phyloP scores from a whole-genome alignment of 2,888 invertebrate species.

The Drosophila percnosoma region DNA sequence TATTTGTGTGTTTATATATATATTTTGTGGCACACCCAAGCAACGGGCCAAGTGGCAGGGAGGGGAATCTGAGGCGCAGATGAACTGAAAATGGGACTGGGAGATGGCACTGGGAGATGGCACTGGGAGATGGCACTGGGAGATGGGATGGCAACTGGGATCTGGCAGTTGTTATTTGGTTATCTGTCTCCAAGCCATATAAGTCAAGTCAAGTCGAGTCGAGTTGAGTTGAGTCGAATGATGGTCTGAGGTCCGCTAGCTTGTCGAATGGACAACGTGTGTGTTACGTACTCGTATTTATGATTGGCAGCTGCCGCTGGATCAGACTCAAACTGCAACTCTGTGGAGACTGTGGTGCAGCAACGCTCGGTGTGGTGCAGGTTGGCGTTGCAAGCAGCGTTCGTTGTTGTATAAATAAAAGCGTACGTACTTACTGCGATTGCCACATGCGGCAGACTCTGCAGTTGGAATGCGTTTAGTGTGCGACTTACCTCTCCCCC shows the following conservation, averaged over 20 bases:
- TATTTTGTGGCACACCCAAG: not conserved
- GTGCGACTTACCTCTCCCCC: slow-evolving; percentile 30
- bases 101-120: slow-evolving; percentile 11
- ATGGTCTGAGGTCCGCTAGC: slow-evolving; percentile 15
- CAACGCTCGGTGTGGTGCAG: not conserved
- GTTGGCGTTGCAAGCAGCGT: slow-evolving; percentile 62
- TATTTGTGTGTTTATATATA: not conserved
- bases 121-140: slow-evolving; percentile 1
- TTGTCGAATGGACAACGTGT: slow-evolving; percentile 60
- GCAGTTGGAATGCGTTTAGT: slow-evolving; percentile 75
- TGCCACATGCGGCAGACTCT: slow-evolving; percentile 57
- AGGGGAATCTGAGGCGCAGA: not conserved
- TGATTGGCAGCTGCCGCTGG: slow-evolving; percentile 67
- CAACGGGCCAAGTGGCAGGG: not conserved
- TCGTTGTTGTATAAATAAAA: slow-evolving; percentile 72
- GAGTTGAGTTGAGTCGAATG: slow-evolving; percentile 14
- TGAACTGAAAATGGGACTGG: slow-evolving; percentile 49
- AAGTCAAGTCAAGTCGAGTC: slow-evolving; percentile 35
- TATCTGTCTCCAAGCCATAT: slow-evolving; percentile 76
- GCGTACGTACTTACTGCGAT: slow-evolving; percentile 64
- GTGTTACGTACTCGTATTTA: slow-evolving; percentile 72
- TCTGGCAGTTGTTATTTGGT: slow-evolving; percentile 75
- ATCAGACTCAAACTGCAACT: not conserved
- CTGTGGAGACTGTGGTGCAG: not conserved
- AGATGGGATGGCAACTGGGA: slow-evolving; percentile 30